Evolutionary conservation across 2,888 invertebrate species (phyloP), one percentile per base, ranked within the genome.

Genomic region (Pemphredon lugubris): DNA sequence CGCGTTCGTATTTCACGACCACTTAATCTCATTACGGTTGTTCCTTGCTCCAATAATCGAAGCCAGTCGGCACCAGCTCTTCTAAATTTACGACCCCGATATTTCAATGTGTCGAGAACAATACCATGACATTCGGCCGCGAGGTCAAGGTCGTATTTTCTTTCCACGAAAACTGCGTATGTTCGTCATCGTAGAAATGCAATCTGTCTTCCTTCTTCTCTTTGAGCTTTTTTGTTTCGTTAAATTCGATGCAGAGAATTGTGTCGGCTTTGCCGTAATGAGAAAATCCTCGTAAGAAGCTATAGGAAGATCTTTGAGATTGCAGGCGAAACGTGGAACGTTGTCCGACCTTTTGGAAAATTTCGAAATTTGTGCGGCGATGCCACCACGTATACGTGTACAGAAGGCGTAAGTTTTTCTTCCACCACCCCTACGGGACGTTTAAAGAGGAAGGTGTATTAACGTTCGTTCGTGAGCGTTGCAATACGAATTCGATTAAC

Each of bases 21-120:
- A n/a, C n/a, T 63, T 34, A 34, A 34, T 14, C 6, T 16, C 50
- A 18, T 48, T 34, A 58, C 42, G 54, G 16, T 70, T 63, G 58
- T 64, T 70, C 54, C 20, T 55, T 70, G 59, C 71, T 70, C 44
- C 9, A 34, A 70, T 2, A 70, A 63, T 54, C 54, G 1, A 16
- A 45, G 9, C 21, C 16, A 47, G 20, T 34, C 40, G n/a, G n/a
- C n/a, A n/a, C n/a, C n/a, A 50, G 23, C 11, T 30, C 1, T 53
- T 34, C 34, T 26, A 34, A 14, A 32, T 50, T 45, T 48, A 47
- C 16, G 11, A 20, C 7, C 34, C 32, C n/a, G 4, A 14, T n/a
- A n/a, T 45, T 34, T 7, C 7, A 30, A 53, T 6, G 4, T 14
- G 20, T n/a, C n/a, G 54, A 9, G n/a, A n/a, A n/a, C n/a, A n/a